These are phyloP conservation scores for Falco rusticolus DNA, from an alignment of 2,797 vertebrate genomes.

Conservation along the genomic window DNA sequence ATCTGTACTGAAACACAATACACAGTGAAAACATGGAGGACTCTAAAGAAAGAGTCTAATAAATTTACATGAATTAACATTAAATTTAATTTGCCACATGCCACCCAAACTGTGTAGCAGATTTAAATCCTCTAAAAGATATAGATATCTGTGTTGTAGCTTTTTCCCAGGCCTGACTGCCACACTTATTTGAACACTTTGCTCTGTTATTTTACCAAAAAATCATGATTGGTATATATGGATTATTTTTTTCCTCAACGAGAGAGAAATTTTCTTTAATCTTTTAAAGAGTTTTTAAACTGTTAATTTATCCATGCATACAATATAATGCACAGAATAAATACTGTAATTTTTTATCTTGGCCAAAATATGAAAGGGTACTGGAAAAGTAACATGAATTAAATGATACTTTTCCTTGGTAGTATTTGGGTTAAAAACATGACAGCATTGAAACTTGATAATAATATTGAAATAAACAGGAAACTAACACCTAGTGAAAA, in stretches of 20 bases:
- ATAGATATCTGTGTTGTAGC: slow-evolving; percentile 15
- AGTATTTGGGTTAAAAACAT: neutral
- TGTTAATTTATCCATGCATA: neutral
- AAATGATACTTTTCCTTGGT: neutral
- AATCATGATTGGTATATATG: neutral
- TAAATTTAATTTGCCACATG: slow-evolving; percentile 64
- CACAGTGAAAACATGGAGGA: slow-evolving; percentile 3
- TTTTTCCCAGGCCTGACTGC: neutral
- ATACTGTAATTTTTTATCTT: neutral
- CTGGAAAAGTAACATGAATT: neutral
- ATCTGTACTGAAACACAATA: slow-evolving; percentile 35
- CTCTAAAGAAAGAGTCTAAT: slow-evolving; percentile 39
- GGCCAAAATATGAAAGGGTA: neutral
- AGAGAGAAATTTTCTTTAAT: neutral
- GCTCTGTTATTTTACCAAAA: neutral
- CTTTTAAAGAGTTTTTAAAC: neutral
- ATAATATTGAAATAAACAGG: neutral
- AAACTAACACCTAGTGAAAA: neutral
- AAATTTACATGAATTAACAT: slow-evolving; percentile 65
- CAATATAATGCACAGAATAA: neutral
- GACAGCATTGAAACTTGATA: neutral
- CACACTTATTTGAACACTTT: neutral
- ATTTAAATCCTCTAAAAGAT: slow-evolving; percentile 30
- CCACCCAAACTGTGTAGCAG: slow-evolving; percentile 52
- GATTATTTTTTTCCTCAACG: neutral